Conservation (phyloP, 1,140 invertebrate genomes). For the Metaphire vulgaris region DNA sequence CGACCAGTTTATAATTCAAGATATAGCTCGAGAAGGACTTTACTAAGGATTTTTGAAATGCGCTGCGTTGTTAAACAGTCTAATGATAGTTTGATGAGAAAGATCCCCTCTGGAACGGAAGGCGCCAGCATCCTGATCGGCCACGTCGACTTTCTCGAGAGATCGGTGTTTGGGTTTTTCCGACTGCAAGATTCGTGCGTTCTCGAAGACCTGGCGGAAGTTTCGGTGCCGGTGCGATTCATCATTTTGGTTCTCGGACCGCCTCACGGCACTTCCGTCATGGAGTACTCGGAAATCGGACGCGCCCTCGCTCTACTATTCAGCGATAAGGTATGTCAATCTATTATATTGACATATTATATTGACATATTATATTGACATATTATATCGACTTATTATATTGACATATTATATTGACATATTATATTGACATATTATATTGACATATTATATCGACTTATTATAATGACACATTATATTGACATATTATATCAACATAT, state of each 20-base stretch:
- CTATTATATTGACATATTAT: too few species aligned
- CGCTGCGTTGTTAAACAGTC: too few species aligned
- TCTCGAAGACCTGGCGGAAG: conserved; percentile 47
- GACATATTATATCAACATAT: too few species aligned
- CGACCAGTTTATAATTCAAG: too few species aligned
- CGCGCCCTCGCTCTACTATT: conserved; percentile 46
- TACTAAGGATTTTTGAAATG: too few species aligned
- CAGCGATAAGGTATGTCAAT: conserved; percentile 53
- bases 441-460: too few species aligned
- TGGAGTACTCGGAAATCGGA: conserved; percentile 56
- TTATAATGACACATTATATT: too few species aligned
- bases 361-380: too few species aligned
- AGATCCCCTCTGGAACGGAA: conserved; percentile 48
- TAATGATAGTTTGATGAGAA: conserved; percentile 40
- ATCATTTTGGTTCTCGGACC: conserved; percentile 76
- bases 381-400: too few species aligned
- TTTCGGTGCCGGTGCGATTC: conserved; percentile 42
- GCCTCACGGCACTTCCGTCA: conserved; percentile 60
- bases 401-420: too few species aligned
- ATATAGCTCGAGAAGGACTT: too few species aligned
- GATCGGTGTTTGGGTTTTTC: conserved; percentile 43
- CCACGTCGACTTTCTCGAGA: conserved; percentile 40
- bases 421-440: too few species aligned
- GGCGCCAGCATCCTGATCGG: conserved; percentile 48
- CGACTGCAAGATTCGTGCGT: conserved; percentile 36